Base-by-base conservation (phyloP, 2,888 invertebrate genomes). In the Polydrusus cervinus region DNA sequence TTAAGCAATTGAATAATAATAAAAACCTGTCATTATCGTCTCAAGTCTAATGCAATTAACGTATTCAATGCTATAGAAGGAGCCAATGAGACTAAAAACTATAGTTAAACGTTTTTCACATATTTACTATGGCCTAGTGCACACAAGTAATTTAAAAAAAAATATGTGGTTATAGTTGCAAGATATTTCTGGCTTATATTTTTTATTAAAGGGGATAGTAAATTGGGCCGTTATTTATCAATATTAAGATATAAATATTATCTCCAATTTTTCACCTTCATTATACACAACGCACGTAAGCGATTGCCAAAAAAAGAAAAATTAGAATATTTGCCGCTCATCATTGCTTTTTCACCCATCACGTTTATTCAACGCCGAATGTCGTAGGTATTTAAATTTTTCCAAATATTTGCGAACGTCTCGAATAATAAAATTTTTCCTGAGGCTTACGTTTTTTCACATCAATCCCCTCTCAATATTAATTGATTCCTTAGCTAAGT, bases 381-480 rank as follows among this genome's bases (percentile, higher is more conserved):
- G 64, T 61, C 64, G 64, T 53, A n/a, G n/a, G n/a, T n/a, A 71
- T 71, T 71, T 40, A 71, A 71, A 71, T 71, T 71, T 70, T 71
- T 49, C 53, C 71, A 71, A 71, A 71, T 71, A 71, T 71, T 71
- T 71, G 71, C 64, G 34, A 64, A 64, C 64, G 65, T 65, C 51
- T 65, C 51, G 25, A 51, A 71, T 71, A 71, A 64, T 71, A 71
- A 71, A 71, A 71, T 64, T 53, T 64, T 71, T 53, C 71, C 71
- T 64, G 71, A 71, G 62, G 55, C 64, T 62, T 64, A 64, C 71
- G 71, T 71, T 71, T 71, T 71, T 71, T 55, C 55, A 71, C 71
- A 60, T 65, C 45, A 55, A 57, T 66, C 71, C 57, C 47, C 71
- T 65, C 40, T 72, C 71, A 66, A 66, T 66, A 72, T 72, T 72